Conservation (phyloP, 1,140 invertebrate genomes). For the Trichomalopsis sarcophagae region DNA sequence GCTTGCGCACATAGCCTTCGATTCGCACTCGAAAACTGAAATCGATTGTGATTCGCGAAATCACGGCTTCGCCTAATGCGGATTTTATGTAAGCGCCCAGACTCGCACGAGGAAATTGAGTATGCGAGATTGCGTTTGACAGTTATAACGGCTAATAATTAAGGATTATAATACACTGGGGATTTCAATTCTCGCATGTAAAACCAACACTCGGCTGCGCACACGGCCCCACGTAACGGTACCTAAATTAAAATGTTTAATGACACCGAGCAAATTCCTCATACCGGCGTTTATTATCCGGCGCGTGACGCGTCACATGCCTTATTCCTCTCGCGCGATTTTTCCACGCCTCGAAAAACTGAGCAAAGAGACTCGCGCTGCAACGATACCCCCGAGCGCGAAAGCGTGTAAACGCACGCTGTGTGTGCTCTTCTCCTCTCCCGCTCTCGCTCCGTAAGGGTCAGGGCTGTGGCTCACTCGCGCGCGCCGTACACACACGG, state of each 20-base stretch:
- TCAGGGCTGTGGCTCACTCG: background rate
- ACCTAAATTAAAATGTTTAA: background rate
- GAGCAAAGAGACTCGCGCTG: background rate
- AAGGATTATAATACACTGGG: background rate
- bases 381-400: conserved; percentile 1
- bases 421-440: background rate
- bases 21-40: background rate
- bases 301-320: background rate
- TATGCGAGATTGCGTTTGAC: conserved; percentile 52
- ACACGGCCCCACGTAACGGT: background rate
- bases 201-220: background rate
- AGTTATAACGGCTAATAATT: conserved; percentile 11
- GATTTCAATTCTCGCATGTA: background rate
- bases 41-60: background rate
- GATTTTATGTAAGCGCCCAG: background rate
- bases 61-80: background rate
- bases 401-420: background rate
- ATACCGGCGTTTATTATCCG: background rate
- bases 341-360: background rate
- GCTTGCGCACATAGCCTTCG: background rate
- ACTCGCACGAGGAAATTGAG: conserved; percentile 49
- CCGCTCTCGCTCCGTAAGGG: background rate
- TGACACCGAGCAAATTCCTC: background rate
- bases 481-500: background rate
- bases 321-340: too few relatives aligned